Conservation (phyloP, 2,113 vertebrate genomes). For the Loxodonta africana region DNA sequence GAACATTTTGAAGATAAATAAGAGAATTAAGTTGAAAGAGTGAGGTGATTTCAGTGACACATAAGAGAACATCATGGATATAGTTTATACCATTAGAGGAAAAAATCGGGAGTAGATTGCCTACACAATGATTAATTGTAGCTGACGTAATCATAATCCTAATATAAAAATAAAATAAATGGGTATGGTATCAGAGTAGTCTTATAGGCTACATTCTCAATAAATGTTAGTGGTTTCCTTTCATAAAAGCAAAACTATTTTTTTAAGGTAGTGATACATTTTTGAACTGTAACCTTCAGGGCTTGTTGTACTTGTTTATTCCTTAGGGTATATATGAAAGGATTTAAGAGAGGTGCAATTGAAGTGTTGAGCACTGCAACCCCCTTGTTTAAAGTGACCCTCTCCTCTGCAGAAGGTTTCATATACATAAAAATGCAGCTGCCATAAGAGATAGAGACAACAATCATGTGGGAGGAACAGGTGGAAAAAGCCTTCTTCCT, state of each 20-base stretch:
- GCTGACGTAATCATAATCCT: not conserved
- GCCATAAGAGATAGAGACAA: conserved; percentile 53
- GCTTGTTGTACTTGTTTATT: conserved; percentile 49
- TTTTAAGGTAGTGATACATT: not conserved
- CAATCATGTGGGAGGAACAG: conserved; percentile 48
- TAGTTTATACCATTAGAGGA: not conserved
- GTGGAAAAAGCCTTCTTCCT: not conserved
- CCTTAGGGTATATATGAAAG: not conserved
- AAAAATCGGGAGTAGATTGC: not conserved
- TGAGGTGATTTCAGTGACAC: not conserved
- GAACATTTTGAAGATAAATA: not conserved
- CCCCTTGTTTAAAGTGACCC: conserved; percentile 30
- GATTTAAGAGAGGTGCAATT: not conserved
- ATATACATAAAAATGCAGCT: conserved; percentile 63
- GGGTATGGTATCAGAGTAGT: not conserved
- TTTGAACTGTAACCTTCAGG: too few relatives aligned
- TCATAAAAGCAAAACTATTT: not conserved
- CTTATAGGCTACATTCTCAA: not conserved
- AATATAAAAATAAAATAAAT: not conserved
- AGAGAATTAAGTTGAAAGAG: not conserved
- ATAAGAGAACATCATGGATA: not conserved
- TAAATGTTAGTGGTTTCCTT: not conserved
- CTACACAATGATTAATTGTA: not conserved
- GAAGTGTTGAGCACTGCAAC: not conserved
- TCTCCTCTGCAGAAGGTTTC: conserved; percentile 40